A percentile compares a stretch with the other conserved stretches of the same genome.
These are phyloP conservation scores for Acanthosepion lycidas DNA, from an alignment of 2,888 invertebrate genomes.

Conservation along the genomic window DNA sequence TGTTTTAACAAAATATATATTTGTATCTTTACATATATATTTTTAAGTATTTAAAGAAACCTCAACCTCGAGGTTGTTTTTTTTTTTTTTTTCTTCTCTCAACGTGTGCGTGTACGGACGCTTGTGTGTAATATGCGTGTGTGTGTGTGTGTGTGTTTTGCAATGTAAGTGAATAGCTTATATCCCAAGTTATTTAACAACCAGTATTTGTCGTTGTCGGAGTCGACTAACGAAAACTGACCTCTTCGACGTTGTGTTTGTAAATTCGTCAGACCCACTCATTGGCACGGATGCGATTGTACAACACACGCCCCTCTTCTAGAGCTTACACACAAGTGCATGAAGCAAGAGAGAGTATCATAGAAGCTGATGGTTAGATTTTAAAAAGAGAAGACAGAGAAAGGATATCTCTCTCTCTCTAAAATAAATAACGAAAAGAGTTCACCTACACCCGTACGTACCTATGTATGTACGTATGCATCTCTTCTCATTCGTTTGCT, in stretches of 20 bases:
- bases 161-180: not conserved
- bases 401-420: not conserved
- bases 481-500: not conserved
- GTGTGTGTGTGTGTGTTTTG: not conserved
- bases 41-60: not conserved
- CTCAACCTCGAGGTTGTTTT: not conserved
- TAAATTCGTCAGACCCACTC: not conserved
- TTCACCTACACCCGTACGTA: not conserved
- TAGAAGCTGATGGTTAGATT: not conserved
- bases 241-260: not conserved
- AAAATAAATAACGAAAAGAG: not conserved
- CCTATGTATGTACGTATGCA: not conserved
- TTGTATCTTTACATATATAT: not conserved
- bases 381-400: not conserved
- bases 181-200: not conserved
- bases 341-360: fast-evolving
- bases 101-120: not conserved
- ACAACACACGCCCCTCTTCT: slow-evolving; percentile 11
- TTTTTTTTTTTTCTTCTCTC: not conserved
- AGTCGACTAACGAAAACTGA: slow-evolving; percentile 20
- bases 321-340: not conserved
- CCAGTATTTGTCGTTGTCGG: not conserved
- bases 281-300: not conserved
- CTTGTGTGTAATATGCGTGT: not conserved
- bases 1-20: not conserved